Conservation (phyloP, 2,797 vertebrate genomes). For the Notoglanidium macrostoma region DNA sequence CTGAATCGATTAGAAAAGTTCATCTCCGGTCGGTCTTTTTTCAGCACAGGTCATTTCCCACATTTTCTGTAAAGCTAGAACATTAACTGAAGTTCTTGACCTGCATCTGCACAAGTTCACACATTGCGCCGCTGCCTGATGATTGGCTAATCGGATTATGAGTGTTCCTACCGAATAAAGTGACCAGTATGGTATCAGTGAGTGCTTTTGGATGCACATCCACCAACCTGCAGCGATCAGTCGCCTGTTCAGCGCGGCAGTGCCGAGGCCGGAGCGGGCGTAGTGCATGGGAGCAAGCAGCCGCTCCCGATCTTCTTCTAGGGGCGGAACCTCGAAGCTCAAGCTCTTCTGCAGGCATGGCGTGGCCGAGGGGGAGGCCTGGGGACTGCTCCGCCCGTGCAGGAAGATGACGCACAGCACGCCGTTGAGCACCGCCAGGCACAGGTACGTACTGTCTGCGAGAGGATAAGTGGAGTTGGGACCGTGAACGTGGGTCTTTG, state of each 20-base stretch:
- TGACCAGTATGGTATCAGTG: neutral
- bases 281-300: slow-evolving; percentile 95
- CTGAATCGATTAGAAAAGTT: neutral
- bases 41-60: neutral
- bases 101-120: neutral
- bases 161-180: neutral
- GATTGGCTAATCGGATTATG: neutral
- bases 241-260: slow-evolving; percentile 82
- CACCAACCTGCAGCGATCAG: slow-evolving; percentile 90
- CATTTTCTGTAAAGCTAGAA: neutral
- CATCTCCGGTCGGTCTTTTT: neutral
- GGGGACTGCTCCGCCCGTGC: slow-evolving; percentile 93
- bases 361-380: slow-evolving; percentile 91
- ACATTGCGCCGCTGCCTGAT: neutral
- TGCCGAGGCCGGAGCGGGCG: slow-evolving; percentile 92
- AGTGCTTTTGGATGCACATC: neutral
- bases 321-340: slow-evolving; percentile 89
- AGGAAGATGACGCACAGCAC: slow-evolving; percentile 95
- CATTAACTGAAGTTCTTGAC: neutral
- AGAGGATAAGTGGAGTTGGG: neutral
- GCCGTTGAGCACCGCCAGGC: slow-evolving; percentile 93
- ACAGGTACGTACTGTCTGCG: slow-evolving; percentile 91
- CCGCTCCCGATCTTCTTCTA: slow-evolving; percentile 81
- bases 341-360: slow-evolving; percentile 94
- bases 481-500: neutral